These are phyloP conservation scores for Heliornis fulica DNA, from an alignment of 2,113 vertebrate species.

Conservation along the genomic window DNA sequence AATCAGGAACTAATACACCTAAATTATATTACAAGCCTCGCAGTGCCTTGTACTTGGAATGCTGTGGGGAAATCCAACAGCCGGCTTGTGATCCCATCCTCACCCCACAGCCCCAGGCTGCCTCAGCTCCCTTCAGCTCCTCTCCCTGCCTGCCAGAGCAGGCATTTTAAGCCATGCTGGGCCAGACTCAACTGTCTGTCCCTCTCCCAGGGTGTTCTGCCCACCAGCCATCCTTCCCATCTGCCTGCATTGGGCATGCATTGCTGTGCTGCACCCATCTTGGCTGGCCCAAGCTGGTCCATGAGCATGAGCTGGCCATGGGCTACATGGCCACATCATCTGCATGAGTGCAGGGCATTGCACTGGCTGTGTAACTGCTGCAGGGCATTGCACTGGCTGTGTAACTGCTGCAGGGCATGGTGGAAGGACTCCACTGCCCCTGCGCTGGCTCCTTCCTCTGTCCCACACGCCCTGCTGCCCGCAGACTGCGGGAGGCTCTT, in stretches of 20 bases:
- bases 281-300: neutral
- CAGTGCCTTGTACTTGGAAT: neutral
- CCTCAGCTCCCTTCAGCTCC: neutral
- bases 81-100: neutral
- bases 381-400: accelerated
- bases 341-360: too few species aligned
- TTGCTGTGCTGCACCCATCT: neutral
- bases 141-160: neutral
- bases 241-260: accelerated
- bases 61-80: neutral
- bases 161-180: neutral
- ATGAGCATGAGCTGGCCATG: neutral
- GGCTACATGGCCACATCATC: too few species aligned
- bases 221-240: too few species aligned
- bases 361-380: too few species aligned
- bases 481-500: neutral
- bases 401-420: too few species aligned
- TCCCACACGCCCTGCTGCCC: neutral
- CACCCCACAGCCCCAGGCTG: neutral
- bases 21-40: neutral
- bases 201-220: neutral
- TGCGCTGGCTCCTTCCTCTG: neutral
- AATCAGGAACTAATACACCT: neutral
- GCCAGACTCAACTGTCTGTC: neutral
- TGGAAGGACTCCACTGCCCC: too few species aligned